Evolutionary conservation across 2,113 vertebrate species (phyloP).

Genomic region (Anoplopoma fimbria): DNA sequence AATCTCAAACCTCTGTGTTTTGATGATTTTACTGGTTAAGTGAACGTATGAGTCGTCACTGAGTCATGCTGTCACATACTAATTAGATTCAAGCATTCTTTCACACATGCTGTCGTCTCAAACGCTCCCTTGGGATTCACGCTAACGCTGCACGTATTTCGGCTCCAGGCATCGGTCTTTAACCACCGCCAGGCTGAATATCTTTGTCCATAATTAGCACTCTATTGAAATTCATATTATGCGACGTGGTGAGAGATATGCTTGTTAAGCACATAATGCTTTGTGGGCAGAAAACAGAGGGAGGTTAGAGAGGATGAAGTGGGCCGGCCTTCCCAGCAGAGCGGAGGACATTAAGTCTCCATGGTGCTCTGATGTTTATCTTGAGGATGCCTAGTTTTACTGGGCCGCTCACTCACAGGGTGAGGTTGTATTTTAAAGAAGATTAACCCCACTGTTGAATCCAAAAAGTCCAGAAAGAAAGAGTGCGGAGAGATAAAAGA

Average conservation of each 20-base stretch:
- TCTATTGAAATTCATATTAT: constrained; percentile 12
- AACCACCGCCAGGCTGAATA: neutral
- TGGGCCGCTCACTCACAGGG: too few species aligned
- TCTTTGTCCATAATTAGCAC: neutral
- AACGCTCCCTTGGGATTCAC: neutral
- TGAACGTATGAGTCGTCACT: neutral
- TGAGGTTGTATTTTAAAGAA: too few species aligned
- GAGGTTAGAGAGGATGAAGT: neutral
- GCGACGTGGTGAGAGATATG: neutral
- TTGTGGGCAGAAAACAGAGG: neutral
- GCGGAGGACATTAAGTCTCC: too few species aligned
- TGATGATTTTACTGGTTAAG: neutral
- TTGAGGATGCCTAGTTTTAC: too few species aligned
- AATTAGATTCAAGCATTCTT: neutral
- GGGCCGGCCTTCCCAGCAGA: too few species aligned
- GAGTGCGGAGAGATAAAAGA: too few species aligned
- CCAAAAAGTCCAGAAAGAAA: neutral
- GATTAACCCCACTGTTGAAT: neutral
- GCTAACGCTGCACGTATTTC: neutral
- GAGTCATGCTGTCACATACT: neutral
- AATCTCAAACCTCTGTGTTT: neutral
- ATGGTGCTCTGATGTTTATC: too few species aligned
- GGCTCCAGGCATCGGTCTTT: neutral
- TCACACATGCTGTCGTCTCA: neutral
- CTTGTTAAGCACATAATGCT: neutral